phyloP scores from a whole-genome alignment of 2,797 vertebrate genomes.

The Tolypeutes matacus region DNA sequence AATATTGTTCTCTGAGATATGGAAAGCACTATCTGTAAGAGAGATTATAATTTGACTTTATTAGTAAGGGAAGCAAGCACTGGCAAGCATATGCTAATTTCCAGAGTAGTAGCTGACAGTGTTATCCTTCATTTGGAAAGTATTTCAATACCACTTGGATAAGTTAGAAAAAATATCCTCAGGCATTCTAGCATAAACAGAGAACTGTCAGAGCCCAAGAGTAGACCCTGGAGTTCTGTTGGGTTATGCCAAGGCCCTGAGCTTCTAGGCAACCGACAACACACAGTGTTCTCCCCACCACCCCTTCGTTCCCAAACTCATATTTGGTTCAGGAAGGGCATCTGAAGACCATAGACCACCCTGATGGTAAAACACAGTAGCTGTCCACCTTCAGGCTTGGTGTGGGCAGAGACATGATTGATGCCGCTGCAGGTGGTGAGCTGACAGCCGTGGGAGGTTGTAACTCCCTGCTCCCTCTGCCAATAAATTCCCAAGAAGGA shows the following conservation, averaged over 20 bases:
- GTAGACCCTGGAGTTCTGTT: slow-evolving; percentile 60
- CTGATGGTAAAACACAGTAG: not conserved
- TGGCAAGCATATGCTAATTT: slow-evolving; percentile 67
- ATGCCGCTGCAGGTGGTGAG: slow-evolving; percentile 53
- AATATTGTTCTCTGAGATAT: slow-evolving; percentile 25
- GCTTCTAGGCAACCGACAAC: slow-evolving; percentile 28
- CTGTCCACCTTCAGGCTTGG: not conserved
- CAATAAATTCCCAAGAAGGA: slow-evolving; percentile 70
- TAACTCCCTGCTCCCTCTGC: slow-evolving; percentile 66
- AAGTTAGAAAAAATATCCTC: slow-evolving; percentile 77
- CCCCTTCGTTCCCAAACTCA: not conserved
- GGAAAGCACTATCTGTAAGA: not conserved
- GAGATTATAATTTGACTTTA: slow-evolving; percentile 33
- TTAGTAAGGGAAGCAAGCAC: slow-evolving; percentile 58
- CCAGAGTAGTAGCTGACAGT: slow-evolving; percentile 67
- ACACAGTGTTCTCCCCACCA: not conserved
- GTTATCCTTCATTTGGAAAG: slow-evolving; percentile 77
- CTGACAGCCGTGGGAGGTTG: not conserved
- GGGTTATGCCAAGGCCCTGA: slow-evolving; percentile 39
- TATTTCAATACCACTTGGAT: slow-evolving; percentile 74
- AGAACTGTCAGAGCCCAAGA: slow-evolving; percentile 60
- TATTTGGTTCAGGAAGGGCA: not conserved
- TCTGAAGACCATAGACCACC: not conserved
- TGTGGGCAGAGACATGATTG: slow-evolving; percentile 18
- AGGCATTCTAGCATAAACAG: slow-evolving; percentile 63